Conservation (phyloP, 2,888 invertebrate species). For the Aleiodes testaceus region DNA sequence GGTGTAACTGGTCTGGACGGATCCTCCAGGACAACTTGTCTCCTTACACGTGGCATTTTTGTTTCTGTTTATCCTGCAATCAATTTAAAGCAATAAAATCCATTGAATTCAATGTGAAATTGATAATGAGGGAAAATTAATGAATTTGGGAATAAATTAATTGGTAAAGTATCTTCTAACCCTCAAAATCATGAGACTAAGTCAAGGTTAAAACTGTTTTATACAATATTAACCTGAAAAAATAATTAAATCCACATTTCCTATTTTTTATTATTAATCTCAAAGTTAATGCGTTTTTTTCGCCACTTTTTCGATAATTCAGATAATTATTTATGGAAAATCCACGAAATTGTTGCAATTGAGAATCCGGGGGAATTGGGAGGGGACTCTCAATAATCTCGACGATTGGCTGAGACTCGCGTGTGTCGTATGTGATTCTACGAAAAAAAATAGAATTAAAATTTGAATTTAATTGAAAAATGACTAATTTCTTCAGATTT, state of each 20-base stretch:
- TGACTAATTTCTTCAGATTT: too few species aligned
- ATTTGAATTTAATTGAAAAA: too few species aligned
- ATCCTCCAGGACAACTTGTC: constrained; percentile 71
- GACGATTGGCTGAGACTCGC: too few species aligned
- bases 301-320: too few species aligned
- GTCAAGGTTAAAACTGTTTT: constrained; percentile 13
- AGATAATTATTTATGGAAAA: too few species aligned
- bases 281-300: too few species aligned
- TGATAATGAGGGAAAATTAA: neutral
- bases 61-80: constrained; percentile 46
- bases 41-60: constrained; percentile 71
- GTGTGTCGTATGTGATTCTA: too few species aligned
- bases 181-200: neutral
- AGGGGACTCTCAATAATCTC: too few species aligned
- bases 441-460: too few species aligned
- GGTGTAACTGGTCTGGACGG: constrained; percentile 71
- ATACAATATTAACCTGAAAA: constrained; percentile 24
- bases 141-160: neutral
- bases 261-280: too few species aligned
- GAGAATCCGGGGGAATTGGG: too few species aligned
- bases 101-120: neutral
- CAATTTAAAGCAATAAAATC: constrained; percentile 15
- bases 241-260: neutral
- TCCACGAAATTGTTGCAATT: too few species aligned
- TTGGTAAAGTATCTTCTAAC: neutral